Evolutionary conservation across 1,140 invertebrate species (phyloP).

Genomic region (Nylanderia fulva): DNA sequence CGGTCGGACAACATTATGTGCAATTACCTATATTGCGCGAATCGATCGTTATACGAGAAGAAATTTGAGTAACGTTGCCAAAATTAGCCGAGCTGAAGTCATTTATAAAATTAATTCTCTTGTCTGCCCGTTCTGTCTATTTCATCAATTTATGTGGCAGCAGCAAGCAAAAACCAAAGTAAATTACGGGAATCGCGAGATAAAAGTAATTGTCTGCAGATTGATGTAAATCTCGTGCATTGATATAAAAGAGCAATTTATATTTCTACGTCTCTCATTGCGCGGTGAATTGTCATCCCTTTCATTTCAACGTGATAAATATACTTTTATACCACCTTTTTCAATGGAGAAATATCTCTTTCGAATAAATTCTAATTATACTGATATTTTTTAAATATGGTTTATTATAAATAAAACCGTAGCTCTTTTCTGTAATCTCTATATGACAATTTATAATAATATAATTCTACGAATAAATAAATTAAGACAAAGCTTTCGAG

Average conservation of each 20-base stretch:
- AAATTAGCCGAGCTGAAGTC: background rate
- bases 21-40: background rate
- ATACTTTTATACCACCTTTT: background rate
- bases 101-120: background rate
- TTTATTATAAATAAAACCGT: constrained; percentile 23
- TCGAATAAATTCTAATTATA: constrained; percentile 45
- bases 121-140: background rate
- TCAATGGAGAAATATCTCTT: constrained; percentile 23
- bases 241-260: constrained; percentile 37
- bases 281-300: constrained; percentile 5
- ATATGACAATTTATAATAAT: background rate
- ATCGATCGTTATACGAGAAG: constrained; percentile 10
- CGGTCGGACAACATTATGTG: background rate
- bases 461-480: constrained; percentile 31
- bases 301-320: constrained; percentile 30
- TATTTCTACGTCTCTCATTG: constrained; percentile 10
- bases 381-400: constrained; percentile 14
- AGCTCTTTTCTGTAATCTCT: constrained; percentile 27
- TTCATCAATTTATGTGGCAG: background rate
- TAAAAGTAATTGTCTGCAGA: constrained; percentile 43
- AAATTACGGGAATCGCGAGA: constrained; percentile 6
- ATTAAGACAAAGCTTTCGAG: background rate
- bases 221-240: constrained; percentile 1
- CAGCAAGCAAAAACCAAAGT: background rate
- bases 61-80: constrained; percentile 5